These are phyloP conservation scores for Xenopus borealis DNA, from an alignment of 2,113 vertebrate genomes.

Conservation along the genomic window DNA sequence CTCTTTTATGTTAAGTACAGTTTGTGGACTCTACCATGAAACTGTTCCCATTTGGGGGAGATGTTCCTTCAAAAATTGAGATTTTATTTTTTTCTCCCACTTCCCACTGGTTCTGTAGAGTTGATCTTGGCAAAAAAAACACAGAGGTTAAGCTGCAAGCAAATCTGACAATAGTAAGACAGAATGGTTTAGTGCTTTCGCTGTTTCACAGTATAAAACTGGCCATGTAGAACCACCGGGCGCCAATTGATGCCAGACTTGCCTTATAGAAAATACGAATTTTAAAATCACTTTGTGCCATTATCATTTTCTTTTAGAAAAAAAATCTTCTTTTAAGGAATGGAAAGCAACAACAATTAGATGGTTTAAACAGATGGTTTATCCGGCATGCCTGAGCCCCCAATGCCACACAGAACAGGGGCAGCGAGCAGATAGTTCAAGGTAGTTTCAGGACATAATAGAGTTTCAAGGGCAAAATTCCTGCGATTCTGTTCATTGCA, in stretches of 20 bases:
- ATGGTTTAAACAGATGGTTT: too few species aligned
- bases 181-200: slow-evolving; percentile 17
- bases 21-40: slow-evolving; percentile 75
- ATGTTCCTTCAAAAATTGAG: slow-evolving; percentile 63
- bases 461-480: too few species aligned
- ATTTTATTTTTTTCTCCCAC: slow-evolving; percentile 19
- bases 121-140: slow-evolving; percentile 36
- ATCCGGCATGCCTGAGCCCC: too few species aligned
- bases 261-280: too few species aligned
- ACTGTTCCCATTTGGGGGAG: slow-evolving; percentile 73
- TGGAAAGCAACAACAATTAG: too few species aligned
- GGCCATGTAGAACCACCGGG: slow-evolving; percentile 23
- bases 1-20: slow-evolving; percentile 77
- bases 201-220: slow-evolving; percentile 36
- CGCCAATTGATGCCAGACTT: slow-evolving; percentile 12
- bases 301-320: too few species aligned
- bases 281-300: too few species aligned
- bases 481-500: too few species aligned
- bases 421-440: too few species aligned
- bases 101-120: background rate
- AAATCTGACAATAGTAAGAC: slow-evolving; percentile 48
- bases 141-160: slow-evolving; percentile 46
- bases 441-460: too few species aligned
- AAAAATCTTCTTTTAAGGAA: too few species aligned
- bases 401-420: too few species aligned